Conservation (phyloP, 2,888 invertebrate species). For the Gortyna flavago region DNA sequence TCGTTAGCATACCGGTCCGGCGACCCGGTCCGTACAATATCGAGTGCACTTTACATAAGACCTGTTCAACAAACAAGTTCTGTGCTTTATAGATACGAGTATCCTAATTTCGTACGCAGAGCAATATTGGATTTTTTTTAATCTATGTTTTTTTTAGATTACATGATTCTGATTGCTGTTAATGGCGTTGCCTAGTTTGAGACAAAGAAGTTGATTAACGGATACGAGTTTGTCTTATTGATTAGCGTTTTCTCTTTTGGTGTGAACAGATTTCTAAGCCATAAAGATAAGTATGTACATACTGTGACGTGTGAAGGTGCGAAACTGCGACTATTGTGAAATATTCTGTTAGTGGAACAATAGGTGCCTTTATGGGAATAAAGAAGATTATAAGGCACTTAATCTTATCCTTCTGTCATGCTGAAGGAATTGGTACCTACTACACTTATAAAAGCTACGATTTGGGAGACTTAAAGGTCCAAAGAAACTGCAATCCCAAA, state of each 20-base stretch:
- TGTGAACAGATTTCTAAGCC: slow-evolving; percentile 49
- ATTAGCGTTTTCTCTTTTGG: slow-evolving; percentile 57
- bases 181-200: slow-evolving; percentile 59
- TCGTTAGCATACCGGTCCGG: slow-evolving; percentile 64
- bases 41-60: slow-evolving; percentile 75
- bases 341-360: not conserved
- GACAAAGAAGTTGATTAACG: slow-evolving; percentile 60
- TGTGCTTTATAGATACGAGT: slow-evolving; percentile 76
- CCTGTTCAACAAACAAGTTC: slow-evolving; percentile 71
- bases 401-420: not conserved
- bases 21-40: slow-evolving; percentile 65
- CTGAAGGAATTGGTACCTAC: not conserved
- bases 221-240: slow-evolving; percentile 52
- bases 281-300: slow-evolving; percentile 28
- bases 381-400: not conserved
- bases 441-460: not conserved
- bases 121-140: slow-evolving; percentile 76
- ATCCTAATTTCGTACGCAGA: slow-evolving; percentile 77
- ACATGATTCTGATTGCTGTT: slow-evolving; percentile 63
- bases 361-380: not conserved
- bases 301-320: slow-evolving; percentile 8
- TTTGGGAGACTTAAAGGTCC: not conserved
- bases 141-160: slow-evolving; percentile 65
- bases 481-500: not conserved
- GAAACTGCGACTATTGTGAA: slow-evolving; percentile 7